Base-by-base conservation (phyloP, 1,140 invertebrate species). In the Ostrea edulis region DNA sequence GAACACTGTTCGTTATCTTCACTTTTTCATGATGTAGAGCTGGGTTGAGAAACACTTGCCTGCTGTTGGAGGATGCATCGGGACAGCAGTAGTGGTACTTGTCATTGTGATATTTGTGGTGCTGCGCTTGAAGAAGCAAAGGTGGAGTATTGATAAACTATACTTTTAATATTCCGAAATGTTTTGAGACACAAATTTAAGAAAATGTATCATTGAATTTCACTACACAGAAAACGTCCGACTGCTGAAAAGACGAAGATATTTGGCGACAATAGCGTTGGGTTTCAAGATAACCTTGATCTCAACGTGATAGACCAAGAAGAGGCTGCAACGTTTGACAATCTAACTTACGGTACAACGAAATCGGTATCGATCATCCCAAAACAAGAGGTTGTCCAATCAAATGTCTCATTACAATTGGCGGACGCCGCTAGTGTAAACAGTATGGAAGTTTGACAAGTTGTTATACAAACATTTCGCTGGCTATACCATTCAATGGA, bases 281-380 rank as follows among this genome's bases (percentile, higher is more conserved):
- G 68, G 11, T 77, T 29, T 77, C 68, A 25, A 14, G 68, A 77
- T 77, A 35, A 77, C 68, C 25, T 77, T 29, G 68, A 35, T 9
- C 68, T 77, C 14, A 77, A 17, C 29, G 25, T 77, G 68, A 77
- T 77, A 29, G 68, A 77, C 68, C 68, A 35, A 11, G 68, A 77
- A 29, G 68, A 77, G 25, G 68, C 14, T 17, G 55, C 68, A 5
- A 77, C 68, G 8, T 77, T 77, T 29, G 68, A 77, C 68, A 77
- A 77, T 12, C 25, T 25, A 77, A 77, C 68, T 4, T 77, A 77
- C 14, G 68, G 68, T 9, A 77, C 68, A 25, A 29, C 68, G 12
- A 35, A 35, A 35, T 17, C 25, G 14, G 25, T 77, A 35, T 17
- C 25, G 14, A 9, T 77, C 14, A 77, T 77, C 29, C 22, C 25